phyloP scores from a whole-genome alignment of 2,797 vertebrate species.

The Acanthurus tractus region DNA sequence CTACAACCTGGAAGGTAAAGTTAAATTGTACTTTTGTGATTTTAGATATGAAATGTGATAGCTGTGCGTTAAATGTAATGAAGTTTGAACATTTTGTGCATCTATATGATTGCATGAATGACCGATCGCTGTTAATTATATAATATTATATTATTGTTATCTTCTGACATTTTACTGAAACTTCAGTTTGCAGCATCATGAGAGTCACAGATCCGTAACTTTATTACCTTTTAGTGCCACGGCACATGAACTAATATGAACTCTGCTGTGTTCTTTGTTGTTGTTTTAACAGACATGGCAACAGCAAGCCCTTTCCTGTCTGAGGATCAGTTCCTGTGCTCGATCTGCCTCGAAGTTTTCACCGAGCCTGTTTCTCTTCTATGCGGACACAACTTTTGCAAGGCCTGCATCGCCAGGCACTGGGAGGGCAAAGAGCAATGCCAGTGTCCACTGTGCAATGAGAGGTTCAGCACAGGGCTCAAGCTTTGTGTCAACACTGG shows the following conservation, averaged over 20 bases:
- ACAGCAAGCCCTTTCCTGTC: conserved; percentile 33
- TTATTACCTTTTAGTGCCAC: too few species aligned
- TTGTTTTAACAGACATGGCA: conserved; percentile 51
- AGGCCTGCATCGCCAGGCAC: conserved; percentile 57
- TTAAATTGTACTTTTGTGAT: background rate
- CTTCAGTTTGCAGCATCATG: too few species aligned
- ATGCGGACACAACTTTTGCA: conserved; percentile 77
- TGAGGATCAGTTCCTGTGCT: conserved; percentile 15
- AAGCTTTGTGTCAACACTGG: conserved; percentile 59
- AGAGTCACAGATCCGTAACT: too few species aligned
- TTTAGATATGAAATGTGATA: background rate
- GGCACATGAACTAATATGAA: too few species aligned
- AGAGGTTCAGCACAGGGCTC: conserved; percentile 43
- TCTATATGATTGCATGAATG: too few species aligned
- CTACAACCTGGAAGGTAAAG: conserved; percentile 15
- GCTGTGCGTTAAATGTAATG: background rate
- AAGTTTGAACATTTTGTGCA: too few species aligned
- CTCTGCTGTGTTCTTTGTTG: background rate
- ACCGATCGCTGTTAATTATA: too few species aligned
- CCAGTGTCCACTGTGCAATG: conserved; percentile 68
- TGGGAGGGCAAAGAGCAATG: conserved; percentile 40
- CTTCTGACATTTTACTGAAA: too few species aligned
- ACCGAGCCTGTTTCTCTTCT: conserved; percentile 66
- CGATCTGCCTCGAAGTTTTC: conserved; percentile 71
- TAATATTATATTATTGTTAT: too few species aligned